phyloP scores from a whole-genome alignment of 2,888 invertebrate species.

The Pristionchus arcanus region DNA sequence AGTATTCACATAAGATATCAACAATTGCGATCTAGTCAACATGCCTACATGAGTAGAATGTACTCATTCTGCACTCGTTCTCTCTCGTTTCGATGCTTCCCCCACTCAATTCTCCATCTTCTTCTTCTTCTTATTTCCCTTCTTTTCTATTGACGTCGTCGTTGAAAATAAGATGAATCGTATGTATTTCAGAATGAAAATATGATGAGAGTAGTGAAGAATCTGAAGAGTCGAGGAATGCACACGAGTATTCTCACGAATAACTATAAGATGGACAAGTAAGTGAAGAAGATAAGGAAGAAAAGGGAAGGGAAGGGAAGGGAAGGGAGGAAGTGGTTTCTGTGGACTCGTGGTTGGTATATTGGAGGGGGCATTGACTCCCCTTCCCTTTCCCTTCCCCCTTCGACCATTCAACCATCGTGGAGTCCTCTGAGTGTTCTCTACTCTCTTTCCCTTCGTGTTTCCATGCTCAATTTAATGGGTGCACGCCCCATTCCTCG shows the following conservation, averaged over 20 bases:
- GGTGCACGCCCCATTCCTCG: neutral
- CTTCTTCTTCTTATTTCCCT: neutral
- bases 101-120: neutral
- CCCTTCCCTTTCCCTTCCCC: neutral
- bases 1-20: neutral
- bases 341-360: constrained; percentile 3
- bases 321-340: neutral
- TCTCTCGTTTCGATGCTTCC: constrained; percentile 6
- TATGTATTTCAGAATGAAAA: constrained; percentile 32
- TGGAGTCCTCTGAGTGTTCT: neutral
- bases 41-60: neutral
- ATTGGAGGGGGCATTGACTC: neutral
- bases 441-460: neutral
- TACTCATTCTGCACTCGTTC: neutral
- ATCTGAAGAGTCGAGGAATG: neutral
- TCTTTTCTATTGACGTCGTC: constrained; percentile 4
- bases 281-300: neutral
- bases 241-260: constrained; percentile 49
- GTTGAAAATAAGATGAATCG: constrained; percentile 1
- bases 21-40: neutral
- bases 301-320: neutral
- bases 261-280: constrained; percentile 52
- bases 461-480: constrained; percentile 11
- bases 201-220: constrained; percentile 45
- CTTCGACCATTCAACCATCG: constrained; percentile 9